These are phyloP conservation scores for Aleiodes leptofemur DNA, from an alignment of 2,888 invertebrate genomes.

Conservation along the genomic window DNA sequence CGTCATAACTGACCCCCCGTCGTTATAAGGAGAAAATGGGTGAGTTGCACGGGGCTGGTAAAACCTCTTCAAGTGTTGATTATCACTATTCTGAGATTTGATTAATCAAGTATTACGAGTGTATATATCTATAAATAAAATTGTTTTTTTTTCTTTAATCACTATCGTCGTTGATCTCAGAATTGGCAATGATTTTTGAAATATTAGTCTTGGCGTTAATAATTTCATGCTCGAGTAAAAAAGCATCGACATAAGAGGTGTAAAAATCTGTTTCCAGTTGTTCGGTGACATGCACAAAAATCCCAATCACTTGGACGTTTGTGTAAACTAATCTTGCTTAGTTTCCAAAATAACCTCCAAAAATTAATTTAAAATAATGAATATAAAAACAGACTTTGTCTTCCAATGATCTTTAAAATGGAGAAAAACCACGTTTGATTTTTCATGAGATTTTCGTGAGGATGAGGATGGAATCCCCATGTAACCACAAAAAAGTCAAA, in stretches of 20 bases:
- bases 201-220: slow-evolving; percentile 83
- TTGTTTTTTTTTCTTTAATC: slow-evolving; percentile 59
- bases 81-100: slow-evolving; percentile 31
- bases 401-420: no score
- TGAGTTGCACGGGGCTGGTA: no score
- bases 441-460: no score
- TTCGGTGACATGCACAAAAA: slow-evolving; percentile 91
- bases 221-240: slow-evolving; percentile 90
- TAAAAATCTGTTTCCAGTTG: slow-evolving; percentile 94
- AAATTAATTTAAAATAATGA: no score
- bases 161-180: slow-evolving; percentile 70
- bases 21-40: no score
- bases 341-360: no score
- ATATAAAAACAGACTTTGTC: no score
- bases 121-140: background rate
- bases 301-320: slow-evolving; percentile 91
- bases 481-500: no score
- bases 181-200: slow-evolving; percentile 75
- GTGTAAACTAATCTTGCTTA: slow-evolving; percentile 97
- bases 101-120: background rate
- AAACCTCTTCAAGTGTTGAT: slow-evolving; percentile 1
- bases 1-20: no score
- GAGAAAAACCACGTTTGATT: no score
- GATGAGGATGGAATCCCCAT: no score
- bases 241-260: slow-evolving; percentile 91